These are phyloP conservation scores for Dasysyrphus tricinctus DNA, from an alignment of 2,888 invertebrate species.

Conservation along the genomic window DNA sequence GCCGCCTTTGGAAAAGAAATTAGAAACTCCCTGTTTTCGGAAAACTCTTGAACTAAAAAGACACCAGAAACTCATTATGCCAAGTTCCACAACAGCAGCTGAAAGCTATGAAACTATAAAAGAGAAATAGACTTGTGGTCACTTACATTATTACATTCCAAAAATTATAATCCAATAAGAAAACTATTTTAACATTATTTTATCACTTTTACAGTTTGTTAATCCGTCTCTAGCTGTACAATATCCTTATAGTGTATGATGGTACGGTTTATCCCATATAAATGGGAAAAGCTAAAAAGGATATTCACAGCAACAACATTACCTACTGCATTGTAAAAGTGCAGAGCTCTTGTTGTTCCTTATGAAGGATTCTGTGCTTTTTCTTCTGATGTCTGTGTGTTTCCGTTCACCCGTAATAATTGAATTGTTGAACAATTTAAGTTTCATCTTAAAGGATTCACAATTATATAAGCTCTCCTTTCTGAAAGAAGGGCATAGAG, in stretches of 20 bases:
- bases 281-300: neutral
- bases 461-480: conserved; percentile 27
- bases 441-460: conserved; percentile 63
- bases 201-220: conserved; percentile 72
- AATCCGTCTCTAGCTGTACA: conserved; percentile 34
- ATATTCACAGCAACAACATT: neutral
- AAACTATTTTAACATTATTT: conserved; percentile 75
- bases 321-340: conserved; percentile 15
- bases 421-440: conserved; percentile 74
- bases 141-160: conserved; percentile 58
- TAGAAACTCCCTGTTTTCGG: neutral
- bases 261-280: neutral
- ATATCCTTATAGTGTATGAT: conserved; percentile 1
- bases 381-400: conserved; percentile 28
- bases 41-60: neutral
- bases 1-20: neutral
- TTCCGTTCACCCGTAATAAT: conserved; percentile 65
- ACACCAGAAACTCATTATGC: conserved; percentile 44
- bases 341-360: conserved; percentile 1
- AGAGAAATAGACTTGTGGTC: conserved; percentile 69
- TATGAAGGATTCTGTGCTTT: conserved; percentile 20
- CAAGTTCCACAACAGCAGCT: neutral
- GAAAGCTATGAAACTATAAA: conserved; percentile 16
- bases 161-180: conserved; percentile 72
- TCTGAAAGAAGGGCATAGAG: neutral